Base-by-base conservation (phyloP, 2,113 vertebrate genomes). In the Notothenia coriiceps region DNA sequence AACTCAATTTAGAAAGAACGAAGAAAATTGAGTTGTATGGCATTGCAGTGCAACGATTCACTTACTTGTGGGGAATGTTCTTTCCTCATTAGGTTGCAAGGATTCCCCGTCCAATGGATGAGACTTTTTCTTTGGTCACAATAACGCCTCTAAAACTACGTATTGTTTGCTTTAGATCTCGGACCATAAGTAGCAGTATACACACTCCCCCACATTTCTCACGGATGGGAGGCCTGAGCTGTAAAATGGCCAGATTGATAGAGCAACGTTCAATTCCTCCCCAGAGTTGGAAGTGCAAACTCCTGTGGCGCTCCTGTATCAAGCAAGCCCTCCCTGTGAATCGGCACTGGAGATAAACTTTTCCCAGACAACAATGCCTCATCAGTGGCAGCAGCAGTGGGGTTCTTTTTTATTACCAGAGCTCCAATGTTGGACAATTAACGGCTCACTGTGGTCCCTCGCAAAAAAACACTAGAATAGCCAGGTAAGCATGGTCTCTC, bases 161-260 rank as follows among this genome's bases (percentile, higher is more conserved):
- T 44, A 59, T 79, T 86, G 71, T 88, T 91, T 90, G 73, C 84
- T 88, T 90, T 84, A 81, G 82, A 91, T 89, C 80, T 77, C 52
- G 74, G 77, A 90, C 85, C 91, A 87, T 91, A 86, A 91, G 90
- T 73, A 79, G 59, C 88, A 83, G 78, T 83, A 90, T 85, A 93
- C 94, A 93, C 88, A 91, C 93, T 83, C 92, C 92, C 89, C 88
- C 91, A 91, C 89, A 89, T 92, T 94, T 92, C 92, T 92, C 92
- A 93, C 70, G 85, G 82, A 88, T 85, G 72, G 82, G 84, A 92
- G 86, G 77, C 84, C 89, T 56, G 59, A 65, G 92, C 88, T 83
- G 90, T 95, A 94, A 94, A 95, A 94, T 79, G 91, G 43, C 59
- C 77, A 88, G 93, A 95, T 93, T 93, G 93, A 95, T 94, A 80